These are phyloP conservation scores for Scomber scombrus DNA, from an alignment of 2,113 vertebrate genomes.

Conservation along the genomic window DNA sequence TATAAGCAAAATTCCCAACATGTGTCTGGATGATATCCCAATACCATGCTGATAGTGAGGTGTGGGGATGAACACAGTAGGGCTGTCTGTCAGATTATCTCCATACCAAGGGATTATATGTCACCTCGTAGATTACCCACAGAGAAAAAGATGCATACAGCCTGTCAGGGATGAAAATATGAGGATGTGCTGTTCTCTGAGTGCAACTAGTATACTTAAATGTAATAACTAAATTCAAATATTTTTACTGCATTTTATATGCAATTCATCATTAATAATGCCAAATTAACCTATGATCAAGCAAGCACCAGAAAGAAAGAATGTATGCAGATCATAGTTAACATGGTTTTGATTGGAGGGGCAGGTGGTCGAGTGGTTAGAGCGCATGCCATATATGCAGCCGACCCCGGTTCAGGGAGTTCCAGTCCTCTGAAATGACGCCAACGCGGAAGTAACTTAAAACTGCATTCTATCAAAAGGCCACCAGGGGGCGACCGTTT, in stretches of 20 bases:
- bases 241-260: neutral
- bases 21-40: constrained; percentile 36
- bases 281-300: neutral
- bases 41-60: constrained; percentile 47
- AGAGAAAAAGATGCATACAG: constrained; percentile 55
- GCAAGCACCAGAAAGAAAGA: neutral
- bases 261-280: neutral
- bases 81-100: constrained; percentile 81
- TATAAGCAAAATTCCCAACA: constrained; percentile 43
- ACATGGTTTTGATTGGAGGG: too few relatives aligned
- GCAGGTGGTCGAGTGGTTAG: too few relatives aligned
- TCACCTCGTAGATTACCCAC: constrained; percentile 75
- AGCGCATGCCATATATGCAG: too few relatives aligned
- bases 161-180: constrained; percentile 62
- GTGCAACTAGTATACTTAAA: neutral
- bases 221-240: neutral
- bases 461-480: too few relatives aligned
- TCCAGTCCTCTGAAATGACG: too few relatives aligned
- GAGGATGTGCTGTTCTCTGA: constrained; percentile 24
- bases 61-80: constrained; percentile 61
- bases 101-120: constrained; percentile 77
- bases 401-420: too few relatives aligned
- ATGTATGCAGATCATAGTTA: too few relatives aligned
- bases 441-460: too few relatives aligned
- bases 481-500: too few relatives aligned